phyloP scores from a whole-genome alignment of 2,888 invertebrate species.

The Brassicogethes aeneus region DNA sequence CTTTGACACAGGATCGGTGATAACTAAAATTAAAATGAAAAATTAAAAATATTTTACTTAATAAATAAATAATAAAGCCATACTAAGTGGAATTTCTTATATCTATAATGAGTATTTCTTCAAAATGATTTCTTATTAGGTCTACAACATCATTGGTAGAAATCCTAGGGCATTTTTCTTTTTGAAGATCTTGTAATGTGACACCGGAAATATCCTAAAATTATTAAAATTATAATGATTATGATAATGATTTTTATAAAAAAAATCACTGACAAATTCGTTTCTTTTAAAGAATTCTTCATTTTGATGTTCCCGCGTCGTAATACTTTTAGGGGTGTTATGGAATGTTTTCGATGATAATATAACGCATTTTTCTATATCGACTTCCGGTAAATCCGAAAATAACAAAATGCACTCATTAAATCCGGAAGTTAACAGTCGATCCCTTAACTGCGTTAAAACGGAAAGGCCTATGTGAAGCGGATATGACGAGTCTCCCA shows the following conservation, averaged over 20 bases:
- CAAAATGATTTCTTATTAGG: slow-evolving; percentile 52
- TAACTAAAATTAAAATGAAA: slow-evolving; percentile 50
- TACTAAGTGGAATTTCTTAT: slow-evolving; percentile 57
- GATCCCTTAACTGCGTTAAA: slow-evolving; percentile 75
- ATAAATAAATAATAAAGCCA: slow-evolving; percentile 8
- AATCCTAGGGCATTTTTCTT: slow-evolving; percentile 73
- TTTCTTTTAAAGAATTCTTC: slow-evolving; percentile 19
- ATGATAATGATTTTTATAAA: slow-evolving; percentile 1
- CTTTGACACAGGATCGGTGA: slow-evolving; percentile 67
- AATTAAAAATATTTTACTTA: slow-evolving; percentile 17
- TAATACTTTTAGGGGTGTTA: slow-evolving; percentile 80
- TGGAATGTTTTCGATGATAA: slow-evolving; percentile 81
- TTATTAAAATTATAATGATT: no score
- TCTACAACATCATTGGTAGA: slow-evolving; percentile 77
- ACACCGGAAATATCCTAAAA: slow-evolving; percentile 62
- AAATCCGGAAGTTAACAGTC: slow-evolving; percentile 82
- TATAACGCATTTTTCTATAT: slow-evolving; percentile 86
- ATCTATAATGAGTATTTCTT: slow-evolving; percentile 56
- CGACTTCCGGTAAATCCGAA: slow-evolving; percentile 97
- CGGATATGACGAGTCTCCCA: slow-evolving; percentile 90
- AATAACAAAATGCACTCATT: slow-evolving; percentile 97
- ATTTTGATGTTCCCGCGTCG: slow-evolving; percentile 69
- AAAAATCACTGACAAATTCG: slow-evolving; percentile 22
- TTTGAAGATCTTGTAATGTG: slow-evolving; percentile 57
- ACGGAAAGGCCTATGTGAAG: slow-evolving; percentile 92